Conservation (phyloP, 2,797 vertebrate genomes). For the Hypotaenidia okinawae region DNA sequence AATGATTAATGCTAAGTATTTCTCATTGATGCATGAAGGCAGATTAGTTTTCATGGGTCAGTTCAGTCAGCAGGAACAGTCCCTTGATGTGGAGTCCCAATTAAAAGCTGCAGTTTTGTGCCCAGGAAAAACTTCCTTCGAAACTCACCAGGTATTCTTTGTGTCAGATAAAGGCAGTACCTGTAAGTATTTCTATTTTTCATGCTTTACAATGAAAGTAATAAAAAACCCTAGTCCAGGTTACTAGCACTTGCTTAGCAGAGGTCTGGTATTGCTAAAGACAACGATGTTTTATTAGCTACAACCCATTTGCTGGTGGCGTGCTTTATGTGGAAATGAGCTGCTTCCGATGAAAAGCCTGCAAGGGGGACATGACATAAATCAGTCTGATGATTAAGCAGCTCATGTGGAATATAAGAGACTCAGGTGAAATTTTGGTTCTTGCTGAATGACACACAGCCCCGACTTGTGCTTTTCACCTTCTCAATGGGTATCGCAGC, state of each 20-base stretch:
- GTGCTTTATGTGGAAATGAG: not conserved
- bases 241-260: not conserved
- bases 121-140: not conserved
- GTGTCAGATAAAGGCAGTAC: not conserved
- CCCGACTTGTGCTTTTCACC: not conserved
- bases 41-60: constrained; percentile 30
- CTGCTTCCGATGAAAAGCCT: not conserved
- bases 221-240: not conserved
- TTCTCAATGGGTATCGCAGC: not conserved
- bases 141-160: not conserved
- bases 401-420: not conserved
- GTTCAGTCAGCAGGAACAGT: not conserved
- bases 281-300: not conserved
- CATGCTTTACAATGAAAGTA: not conserved
- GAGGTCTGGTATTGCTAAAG: not conserved
- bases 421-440: not conserved
- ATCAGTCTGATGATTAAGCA: not conserved
- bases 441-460: not conserved
- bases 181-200: not conserved
- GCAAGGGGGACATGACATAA: not conserved
- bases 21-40: constrained; percentile 10
- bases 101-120: not conserved
- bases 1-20: not conserved
- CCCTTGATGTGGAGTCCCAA: not conserved
- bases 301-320: not conserved